Base-by-base conservation (phyloP, 2,113 vertebrate genomes). In the Bujurquina vittata region DNA sequence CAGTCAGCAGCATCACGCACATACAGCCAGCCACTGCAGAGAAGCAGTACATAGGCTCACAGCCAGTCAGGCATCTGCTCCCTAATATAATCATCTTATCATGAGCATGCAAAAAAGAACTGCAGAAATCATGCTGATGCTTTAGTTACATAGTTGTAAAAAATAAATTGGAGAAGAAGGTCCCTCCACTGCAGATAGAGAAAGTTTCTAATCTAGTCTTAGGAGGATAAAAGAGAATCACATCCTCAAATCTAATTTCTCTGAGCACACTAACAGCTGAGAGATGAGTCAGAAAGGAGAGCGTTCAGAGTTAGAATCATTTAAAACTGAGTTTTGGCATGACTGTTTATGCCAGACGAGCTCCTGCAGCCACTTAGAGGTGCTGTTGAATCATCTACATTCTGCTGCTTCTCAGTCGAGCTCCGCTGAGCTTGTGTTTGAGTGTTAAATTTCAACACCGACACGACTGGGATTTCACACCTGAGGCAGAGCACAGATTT, bases 371-470 rank as follows among this genome's bases (percentile, higher is more conserved):
- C 92, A 92, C 92, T 84, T 83, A 89, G 94, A 94, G 94, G 92
- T 92, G 91, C 94, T 93, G 91, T 90, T 93, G 87, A 94, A 92
- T 93, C 91, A 77, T 92, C 92, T 90, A 93, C 89, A 60, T 92
- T 78, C 85, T 84, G 87, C 81, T 46, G 83, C 77, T 86, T 85
- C 88, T 65, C 74, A n/a, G 67, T 67, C 33, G 9, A 57, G 75
- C 43, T 37, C 26, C 40, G 55, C 85, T 43, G 18, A 81, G 78
- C 37, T 74, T 76, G 75, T 15, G 79, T 77, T 75, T 40, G 59
- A 69, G 85, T 88, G 81, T 93, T 81, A 49, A 3, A 74, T 90
- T 93, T 85, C 89, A 91, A 69, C 35, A 69, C 69, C 49, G 63
- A 29, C 82, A 76, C 31, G n/a, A 59, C 89, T 84, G 79, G 78